Evolutionary conservation across 2,797 vertebrate species (phyloP).

Genomic region (Rousettus madagascariensis): DNA sequence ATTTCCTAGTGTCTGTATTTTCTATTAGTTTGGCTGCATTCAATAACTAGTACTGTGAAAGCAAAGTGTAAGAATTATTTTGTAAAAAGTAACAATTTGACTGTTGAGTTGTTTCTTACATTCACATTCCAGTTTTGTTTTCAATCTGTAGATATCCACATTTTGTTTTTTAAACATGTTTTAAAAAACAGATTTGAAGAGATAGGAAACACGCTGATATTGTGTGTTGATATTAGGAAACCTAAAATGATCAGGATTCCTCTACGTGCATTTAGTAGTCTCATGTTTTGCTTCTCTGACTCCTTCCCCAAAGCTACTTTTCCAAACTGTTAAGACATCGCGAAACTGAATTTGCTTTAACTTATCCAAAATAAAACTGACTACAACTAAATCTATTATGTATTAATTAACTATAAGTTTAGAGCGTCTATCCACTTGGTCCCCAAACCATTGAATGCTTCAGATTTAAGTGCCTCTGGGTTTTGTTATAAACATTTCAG

Average conservation of each 20-base stretch:
- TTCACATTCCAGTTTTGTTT: not conserved
- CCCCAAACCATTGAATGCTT: constrained; percentile 2
- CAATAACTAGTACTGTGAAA: not conserved
- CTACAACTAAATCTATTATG: constrained; percentile 53
- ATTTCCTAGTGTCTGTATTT: constrained; percentile 41
- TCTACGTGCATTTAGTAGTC: constrained; percentile 8
- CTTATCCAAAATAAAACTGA: constrained; percentile 50
- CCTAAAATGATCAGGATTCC: not conserved
- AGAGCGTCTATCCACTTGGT: constrained; percentile 41
- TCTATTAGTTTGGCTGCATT: not conserved
- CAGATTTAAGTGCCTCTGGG: constrained; percentile 57
- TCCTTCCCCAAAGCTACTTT: constrained; percentile 21
- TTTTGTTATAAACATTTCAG: constrained; percentile 47
- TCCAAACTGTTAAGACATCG: constrained; percentile 27
- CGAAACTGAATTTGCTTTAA: constrained; percentile 50
- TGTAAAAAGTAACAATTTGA: not conserved
- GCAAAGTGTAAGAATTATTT: not conserved
- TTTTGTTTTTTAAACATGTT: not conserved
- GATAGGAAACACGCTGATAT: not conserved
- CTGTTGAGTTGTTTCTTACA: not conserved
- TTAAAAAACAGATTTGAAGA: not conserved
- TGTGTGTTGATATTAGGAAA: not conserved
- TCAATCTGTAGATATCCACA: not conserved
- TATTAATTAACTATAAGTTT: constrained; percentile 64
- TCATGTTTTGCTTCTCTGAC: not conserved